Evolutionary conservation across 1,140 invertebrate genomes (phyloP).

Genomic region (Bombus superbus): DNA sequence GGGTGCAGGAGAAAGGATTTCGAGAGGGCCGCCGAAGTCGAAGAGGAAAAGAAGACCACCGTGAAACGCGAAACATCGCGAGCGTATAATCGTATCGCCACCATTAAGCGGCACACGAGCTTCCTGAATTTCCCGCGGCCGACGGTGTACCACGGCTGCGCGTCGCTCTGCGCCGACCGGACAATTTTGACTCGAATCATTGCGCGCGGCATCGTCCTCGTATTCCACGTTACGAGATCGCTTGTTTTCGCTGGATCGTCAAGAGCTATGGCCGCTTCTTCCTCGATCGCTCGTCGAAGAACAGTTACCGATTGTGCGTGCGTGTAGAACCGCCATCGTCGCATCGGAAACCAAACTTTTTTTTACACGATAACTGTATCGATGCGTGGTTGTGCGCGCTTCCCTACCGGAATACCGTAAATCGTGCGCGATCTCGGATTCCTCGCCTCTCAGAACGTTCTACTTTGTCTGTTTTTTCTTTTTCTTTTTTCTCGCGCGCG

Average conservation of each 20-base stretch:
- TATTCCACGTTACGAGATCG: conserved; percentile 3
- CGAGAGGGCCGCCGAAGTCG: neutral
- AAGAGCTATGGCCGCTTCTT: neutral
- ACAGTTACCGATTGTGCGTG: neutral
- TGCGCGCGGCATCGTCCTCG: neutral
- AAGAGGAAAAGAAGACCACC: neutral
- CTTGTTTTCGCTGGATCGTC: neutral
- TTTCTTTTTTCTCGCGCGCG: neutral
- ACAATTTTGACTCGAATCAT: neutral
- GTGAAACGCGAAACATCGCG: neutral
- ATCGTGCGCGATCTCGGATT: conserved; percentile 18
- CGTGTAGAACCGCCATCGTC: neutral
- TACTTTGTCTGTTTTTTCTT: no score
- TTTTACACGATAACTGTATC: neutral
- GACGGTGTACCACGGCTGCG: conserved; percentile 12
- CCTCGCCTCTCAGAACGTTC: neutral
- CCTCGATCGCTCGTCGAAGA: neutral
- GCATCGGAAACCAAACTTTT: neutral
- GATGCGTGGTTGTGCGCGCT: conserved; percentile 6
- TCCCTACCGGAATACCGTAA: neutral
- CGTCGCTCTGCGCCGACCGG: neutral
- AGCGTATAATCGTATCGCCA: neutral
- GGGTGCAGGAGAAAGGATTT: neutral
- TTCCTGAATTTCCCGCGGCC: conserved; percentile 42
- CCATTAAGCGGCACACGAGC: neutral